A percentile compares a stretch with the other conserved stretches of the same genome.
Conservation (phyloP, 2,797 vertebrate genomes). For the Dryobates pubescens region DNA sequence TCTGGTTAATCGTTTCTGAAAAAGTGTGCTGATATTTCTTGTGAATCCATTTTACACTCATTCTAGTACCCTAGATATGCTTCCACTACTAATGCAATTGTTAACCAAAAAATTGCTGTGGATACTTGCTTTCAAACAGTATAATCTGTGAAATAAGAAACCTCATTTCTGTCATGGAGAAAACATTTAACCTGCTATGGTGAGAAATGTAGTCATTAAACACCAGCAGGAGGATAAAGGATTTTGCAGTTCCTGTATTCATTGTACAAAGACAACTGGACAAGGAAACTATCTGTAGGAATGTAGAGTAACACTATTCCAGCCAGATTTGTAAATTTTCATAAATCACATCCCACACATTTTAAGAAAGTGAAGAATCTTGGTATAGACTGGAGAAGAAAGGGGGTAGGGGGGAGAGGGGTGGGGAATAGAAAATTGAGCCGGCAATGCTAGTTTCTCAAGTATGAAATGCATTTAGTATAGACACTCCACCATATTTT, state of each 20-base stretch:
- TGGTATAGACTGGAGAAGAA: not conserved
- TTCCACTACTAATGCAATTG: not conserved
- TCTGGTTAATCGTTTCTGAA: not conserved
- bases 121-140: not conserved
- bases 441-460: not conserved
- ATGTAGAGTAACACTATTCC: not conserved
- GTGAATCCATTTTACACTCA: not conserved
- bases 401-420: accelerated
- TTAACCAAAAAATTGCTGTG: not conserved
- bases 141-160: not conserved
- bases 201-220: not conserved
- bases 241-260: not conserved
- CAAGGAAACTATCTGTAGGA: not conserved
- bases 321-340: not conserved
- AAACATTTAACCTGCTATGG: not conserved
- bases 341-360: not conserved
- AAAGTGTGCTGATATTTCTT: not conserved
- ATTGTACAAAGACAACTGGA: not conserved
- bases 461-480: not conserved
- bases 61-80: not conserved
- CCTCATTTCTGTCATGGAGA: not conserved
- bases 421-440: not conserved
- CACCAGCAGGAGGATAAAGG: not conserved
- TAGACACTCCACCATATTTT: not conserved
- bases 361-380: not conserved